Evolutionary conservation across 2,888 invertebrate species (phyloP).

Genomic region (Andrena marginata): DNA sequence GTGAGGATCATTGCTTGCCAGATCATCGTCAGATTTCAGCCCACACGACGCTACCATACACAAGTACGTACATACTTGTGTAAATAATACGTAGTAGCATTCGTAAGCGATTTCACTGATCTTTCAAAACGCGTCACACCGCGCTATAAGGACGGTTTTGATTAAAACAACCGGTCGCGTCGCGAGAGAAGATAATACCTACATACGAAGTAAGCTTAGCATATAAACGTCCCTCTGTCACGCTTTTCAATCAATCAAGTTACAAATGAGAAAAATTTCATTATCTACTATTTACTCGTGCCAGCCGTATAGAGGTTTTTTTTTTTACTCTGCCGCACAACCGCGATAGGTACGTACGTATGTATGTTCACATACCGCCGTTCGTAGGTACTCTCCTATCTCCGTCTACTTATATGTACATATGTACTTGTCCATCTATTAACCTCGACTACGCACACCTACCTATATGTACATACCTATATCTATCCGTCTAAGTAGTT

Average conservation of each 20-base stretch:
- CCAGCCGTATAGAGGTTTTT: background rate
- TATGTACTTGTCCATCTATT: constrained; percentile 21
- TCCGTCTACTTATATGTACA: constrained; percentile 33
- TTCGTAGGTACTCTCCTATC: constrained; percentile 9
- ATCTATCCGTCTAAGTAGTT: constrained; percentile 33
- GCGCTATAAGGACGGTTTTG: constrained; percentile 46
- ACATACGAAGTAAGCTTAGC: constrained; percentile 21
- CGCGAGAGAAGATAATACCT: background rate
- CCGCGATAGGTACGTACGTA: too few relatives aligned
- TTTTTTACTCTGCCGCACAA: too few relatives aligned
- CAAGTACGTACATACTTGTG: background rate
- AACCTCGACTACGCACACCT: constrained; percentile 34
- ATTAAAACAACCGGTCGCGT: constrained; percentile 20
- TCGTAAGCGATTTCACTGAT: constrained; percentile 11
- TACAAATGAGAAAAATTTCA: background rate
- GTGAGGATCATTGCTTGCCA: too few relatives aligned
- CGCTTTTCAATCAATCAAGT: background rate
- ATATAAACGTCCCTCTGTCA: constrained; percentile 7
- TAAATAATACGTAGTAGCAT: background rate
- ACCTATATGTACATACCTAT: constrained; percentile 22
- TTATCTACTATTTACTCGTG: background rate
- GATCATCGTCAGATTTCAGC: too few relatives aligned
- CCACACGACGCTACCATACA: background rate
- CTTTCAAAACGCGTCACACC: background rate
- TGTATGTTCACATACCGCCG: background rate